Evolutionary conservation across 2,113 vertebrate genomes (phyloP).

Genomic region (Dipodomys spectabilis): DNA sequence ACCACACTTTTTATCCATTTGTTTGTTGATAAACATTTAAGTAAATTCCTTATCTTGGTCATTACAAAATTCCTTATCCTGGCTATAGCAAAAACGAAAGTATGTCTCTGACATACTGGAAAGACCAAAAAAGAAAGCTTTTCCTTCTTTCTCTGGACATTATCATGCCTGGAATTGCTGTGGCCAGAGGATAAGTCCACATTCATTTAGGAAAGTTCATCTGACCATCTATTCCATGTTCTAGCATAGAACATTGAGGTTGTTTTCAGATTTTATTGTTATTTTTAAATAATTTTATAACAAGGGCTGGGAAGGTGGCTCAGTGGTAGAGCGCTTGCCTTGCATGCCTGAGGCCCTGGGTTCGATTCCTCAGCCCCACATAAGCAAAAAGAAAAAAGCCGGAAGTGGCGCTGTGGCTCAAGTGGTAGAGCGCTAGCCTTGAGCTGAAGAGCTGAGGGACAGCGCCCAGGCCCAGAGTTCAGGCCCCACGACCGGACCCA

Average conservation of each 20-base stretch:
- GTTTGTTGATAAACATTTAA: background rate
- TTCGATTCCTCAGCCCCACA: no score
- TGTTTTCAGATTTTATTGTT: background rate
- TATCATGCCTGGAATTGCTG: background rate
- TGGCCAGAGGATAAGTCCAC: background rate
- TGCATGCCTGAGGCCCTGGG: no score
- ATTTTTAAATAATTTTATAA: constrained; percentile 19
- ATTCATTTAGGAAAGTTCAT: background rate
- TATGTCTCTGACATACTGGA: background rate
- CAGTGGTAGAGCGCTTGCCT: no score
- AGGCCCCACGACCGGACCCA: no score
- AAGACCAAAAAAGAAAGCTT: background rate
- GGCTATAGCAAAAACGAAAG: background rate
- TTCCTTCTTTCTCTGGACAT: background rate
- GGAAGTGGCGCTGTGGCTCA: no score
- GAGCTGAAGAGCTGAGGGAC: no score
- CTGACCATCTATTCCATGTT: background rate
- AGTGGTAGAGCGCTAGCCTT: no score
- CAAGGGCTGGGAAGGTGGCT: no score
- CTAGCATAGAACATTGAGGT: background rate
- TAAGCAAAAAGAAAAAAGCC: no score
- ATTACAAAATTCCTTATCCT: background rate
- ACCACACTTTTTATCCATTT: background rate
- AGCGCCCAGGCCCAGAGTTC: no score
- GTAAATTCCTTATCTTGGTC: background rate